Conservation (phyloP, 2,797 vertebrate species). For the Sebastes trivittatus region DNA sequence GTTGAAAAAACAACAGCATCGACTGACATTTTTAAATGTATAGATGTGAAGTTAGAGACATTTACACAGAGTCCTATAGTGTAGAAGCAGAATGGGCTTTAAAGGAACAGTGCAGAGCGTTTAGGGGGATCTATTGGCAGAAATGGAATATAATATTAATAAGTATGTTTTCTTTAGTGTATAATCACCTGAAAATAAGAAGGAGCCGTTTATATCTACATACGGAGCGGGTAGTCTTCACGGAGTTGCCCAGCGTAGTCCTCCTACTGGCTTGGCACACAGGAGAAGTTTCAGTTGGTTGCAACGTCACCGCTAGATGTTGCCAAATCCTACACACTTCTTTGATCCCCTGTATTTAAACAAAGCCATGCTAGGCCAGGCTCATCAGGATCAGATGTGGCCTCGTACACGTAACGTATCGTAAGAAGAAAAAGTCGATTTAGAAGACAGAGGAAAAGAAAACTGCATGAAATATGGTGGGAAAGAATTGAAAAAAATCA, state of each 20-base stretch:
- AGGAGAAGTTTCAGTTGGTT: no score
- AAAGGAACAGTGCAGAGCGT: no score
- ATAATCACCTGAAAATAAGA: no score
- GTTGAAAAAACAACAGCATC: background rate
- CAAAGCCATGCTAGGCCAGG: background rate
- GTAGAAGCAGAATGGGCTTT: background rate
- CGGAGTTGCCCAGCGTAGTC: no score
- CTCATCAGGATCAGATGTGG: background rate
- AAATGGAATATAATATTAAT: no score
- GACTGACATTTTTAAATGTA: no score
- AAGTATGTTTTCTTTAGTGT: no score
- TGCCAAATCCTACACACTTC: no score
- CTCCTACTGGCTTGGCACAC: fast-evolving
- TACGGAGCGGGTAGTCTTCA: no score
- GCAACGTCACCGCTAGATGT: no score
- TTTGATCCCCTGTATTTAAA: background rate
- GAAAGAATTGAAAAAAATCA: background rate
- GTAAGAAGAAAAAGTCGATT: background rate
- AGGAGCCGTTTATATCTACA: no score
- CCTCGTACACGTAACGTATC: background rate
- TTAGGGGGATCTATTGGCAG: no score
- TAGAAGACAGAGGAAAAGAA: background rate
- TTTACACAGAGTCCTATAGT: background rate
- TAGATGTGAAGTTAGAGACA: background rate
- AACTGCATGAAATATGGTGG: background rate